Percentiles rank a stretch among this genome's conserved stretches.
Conservation (phyloP, 2,113 vertebrate species). For the Alethe diademata region DNA sequence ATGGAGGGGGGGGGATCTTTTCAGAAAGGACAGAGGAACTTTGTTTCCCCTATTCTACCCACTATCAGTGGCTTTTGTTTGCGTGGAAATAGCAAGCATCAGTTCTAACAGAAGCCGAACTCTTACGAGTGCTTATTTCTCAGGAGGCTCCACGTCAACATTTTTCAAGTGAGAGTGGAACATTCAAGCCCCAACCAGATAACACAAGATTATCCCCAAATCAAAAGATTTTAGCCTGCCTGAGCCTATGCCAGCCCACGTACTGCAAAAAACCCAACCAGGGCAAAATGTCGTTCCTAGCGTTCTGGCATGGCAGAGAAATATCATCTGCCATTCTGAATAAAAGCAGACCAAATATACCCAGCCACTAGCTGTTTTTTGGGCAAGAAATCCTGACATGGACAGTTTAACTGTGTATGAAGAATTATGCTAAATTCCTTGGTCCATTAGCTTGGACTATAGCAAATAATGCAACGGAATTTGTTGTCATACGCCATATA, state of each 20-base stretch:
- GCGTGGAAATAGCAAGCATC: neutral
- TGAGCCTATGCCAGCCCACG: conserved; percentile 3
- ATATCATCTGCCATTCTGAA: conserved; percentile 34
- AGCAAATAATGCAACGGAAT: neutral
- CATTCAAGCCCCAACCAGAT: neutral
- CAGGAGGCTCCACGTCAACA: neutral
- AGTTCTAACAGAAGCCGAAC: neutral
- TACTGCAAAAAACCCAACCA: conserved; percentile 43
- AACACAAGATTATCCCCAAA: conserved; percentile 26
- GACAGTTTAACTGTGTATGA: neutral
- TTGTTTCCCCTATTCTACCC: neutral
- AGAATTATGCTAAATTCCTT: neutral
- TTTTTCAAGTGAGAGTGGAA: conserved; percentile 15
- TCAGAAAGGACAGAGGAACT: conserved; percentile 33
- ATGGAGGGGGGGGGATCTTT: neutral
- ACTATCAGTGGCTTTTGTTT: conserved; percentile 21
- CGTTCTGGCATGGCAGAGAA: conserved; percentile 20
- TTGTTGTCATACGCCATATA: neutral
- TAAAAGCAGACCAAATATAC: conserved; percentile 41
- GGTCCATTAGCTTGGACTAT: conserved; percentile 2
- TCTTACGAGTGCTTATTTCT: neutral
- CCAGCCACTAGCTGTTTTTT: neutral
- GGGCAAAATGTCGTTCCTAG: neutral
- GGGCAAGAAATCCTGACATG: neutral
- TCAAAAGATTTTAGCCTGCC: conserved; percentile 24